Conservation (phyloP, 2,113 vertebrate genomes). For the Excalfactoria chinensis region DNA sequence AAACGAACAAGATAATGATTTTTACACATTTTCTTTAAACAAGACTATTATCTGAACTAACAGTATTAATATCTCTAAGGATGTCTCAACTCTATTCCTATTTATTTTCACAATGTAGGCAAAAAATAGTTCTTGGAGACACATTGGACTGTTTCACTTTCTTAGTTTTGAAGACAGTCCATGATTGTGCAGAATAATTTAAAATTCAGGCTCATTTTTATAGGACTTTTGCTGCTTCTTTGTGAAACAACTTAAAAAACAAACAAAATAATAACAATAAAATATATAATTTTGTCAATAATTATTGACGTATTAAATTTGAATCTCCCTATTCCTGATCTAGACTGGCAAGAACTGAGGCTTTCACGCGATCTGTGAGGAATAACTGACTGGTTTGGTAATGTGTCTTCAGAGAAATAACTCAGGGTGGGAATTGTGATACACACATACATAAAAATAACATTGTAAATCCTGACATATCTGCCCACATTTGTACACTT, state of each 20-base stretch:
- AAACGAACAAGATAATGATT: not conserved
- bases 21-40: not conserved
- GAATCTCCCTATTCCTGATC: too few species aligned
- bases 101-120: not conserved
- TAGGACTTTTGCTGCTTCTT: too few species aligned
- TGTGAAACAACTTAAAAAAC: too few species aligned
- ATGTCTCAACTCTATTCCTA: not conserved
- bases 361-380: not conserved
- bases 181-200: not conserved
- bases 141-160: not conserved
- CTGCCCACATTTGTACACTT: not conserved
- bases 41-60: not conserved
- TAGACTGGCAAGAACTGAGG: too few species aligned
- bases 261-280: too few species aligned
- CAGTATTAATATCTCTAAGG: not conserved
- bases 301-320: too few species aligned
- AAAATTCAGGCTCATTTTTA: not conserved
- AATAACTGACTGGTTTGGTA: not conserved
- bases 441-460: not conserved
- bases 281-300: too few species aligned
- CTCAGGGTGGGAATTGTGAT: not conserved
- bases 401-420: not conserved
- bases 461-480: not conserved
- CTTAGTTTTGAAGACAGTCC: not conserved
- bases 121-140: not conserved